These are phyloP conservation scores for Sebastes baramenuke DNA, from an alignment of 2,797 vertebrate species.

Conservation along the genomic window DNA sequence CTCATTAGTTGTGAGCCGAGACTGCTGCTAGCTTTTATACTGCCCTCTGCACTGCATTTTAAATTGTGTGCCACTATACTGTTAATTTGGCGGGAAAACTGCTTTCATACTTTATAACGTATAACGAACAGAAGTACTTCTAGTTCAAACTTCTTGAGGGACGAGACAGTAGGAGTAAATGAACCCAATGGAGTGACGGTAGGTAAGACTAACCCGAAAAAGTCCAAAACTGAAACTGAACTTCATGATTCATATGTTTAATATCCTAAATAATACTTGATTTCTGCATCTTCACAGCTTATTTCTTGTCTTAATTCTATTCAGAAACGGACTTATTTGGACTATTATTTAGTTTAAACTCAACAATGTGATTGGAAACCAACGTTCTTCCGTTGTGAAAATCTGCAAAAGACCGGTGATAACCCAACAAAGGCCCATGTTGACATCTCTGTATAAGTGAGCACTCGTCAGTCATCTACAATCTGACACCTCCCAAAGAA, in stretches of 20 bases:
- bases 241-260: not conserved
- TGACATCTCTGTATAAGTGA: too few relatives aligned
- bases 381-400: too few relatives aligned
- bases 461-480: too few relatives aligned
- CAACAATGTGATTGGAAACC: too few relatives aligned
- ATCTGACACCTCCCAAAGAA: too few relatives aligned
- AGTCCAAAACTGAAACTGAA: too few relatives aligned
- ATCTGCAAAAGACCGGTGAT: too few relatives aligned
- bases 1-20: conserved; percentile 26
- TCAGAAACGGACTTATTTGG: not conserved
- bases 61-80: not conserved
- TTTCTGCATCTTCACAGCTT: too few relatives aligned
- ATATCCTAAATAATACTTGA: not conserved
- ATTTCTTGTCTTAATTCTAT: too few relatives aligned
- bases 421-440: too few relatives aligned
- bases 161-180: not conserved
- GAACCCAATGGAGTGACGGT: not conserved
- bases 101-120: not conserved
- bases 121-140: not conserved
- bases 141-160: not conserved
- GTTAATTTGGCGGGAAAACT: not conserved
- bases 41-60: not conserved
- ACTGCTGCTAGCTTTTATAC: not conserved
- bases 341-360: too few relatives aligned
- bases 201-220: not conserved